A percentile compares a stretch with the other conserved stretches of the same genome.
These are phyloP conservation scores for Morelia viridis DNA, from an alignment of 2,797 vertebrate species.

Conservation along the genomic window DNA sequence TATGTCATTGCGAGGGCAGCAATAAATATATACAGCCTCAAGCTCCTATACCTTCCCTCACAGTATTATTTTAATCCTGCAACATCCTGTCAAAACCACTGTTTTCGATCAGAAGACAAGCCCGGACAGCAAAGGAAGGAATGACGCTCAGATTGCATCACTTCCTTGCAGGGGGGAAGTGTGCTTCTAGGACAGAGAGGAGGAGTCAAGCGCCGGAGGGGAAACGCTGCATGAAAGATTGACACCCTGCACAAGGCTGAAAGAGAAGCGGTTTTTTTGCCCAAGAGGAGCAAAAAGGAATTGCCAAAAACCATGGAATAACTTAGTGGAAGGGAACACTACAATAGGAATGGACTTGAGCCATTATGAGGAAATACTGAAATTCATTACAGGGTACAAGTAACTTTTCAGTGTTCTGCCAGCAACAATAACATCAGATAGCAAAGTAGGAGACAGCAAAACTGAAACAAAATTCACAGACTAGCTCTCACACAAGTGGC, in stretches of 20 bases:
- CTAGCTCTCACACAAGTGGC: not conserved
- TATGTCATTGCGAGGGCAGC: not conserved
- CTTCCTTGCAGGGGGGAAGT: not conserved
- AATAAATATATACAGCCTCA: not conserved
- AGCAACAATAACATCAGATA: not conserved
- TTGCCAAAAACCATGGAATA: not conserved
- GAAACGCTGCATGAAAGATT: not conserved
- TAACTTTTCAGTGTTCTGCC: not conserved
- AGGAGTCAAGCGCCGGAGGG: not conserved
- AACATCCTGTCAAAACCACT: not conserved
- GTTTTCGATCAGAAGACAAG: constrained; percentile 5
- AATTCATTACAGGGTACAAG: not conserved
- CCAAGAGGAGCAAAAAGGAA: not conserved
- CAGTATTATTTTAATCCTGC: not conserved
- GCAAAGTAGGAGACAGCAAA: not conserved
- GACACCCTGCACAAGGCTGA: not conserved
- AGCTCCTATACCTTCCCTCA: not conserved
- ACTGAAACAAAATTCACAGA: not conserved
- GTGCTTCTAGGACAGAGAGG: not conserved
- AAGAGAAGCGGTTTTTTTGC: not conserved
- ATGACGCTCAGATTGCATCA: not conserved
- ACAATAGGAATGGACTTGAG: not conserved
- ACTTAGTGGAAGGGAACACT: not conserved
- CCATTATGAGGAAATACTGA: not conserved
- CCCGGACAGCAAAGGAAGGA: not conserved